phyloP scores from a whole-genome alignment of 1,140 invertebrate species.

The Ceratina japonica region DNA sequence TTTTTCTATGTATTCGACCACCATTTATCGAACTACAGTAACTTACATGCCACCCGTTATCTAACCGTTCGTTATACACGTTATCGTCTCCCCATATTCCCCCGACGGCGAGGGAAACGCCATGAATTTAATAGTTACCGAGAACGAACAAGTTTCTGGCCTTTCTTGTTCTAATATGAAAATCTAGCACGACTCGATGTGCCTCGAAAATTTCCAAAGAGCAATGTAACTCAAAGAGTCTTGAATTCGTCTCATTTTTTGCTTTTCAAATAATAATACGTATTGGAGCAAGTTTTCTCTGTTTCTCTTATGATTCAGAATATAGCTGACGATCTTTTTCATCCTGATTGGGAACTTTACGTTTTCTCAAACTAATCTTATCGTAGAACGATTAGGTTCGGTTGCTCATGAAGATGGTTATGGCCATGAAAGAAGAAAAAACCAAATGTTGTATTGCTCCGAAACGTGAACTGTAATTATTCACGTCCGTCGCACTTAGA shows the following conservation, averaged over 20 bases:
- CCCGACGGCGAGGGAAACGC: conserved; percentile 59
- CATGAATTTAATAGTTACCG: conserved; percentile 65
- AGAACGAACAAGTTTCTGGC: conserved; percentile 7
- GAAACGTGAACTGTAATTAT: conserved; percentile 22
- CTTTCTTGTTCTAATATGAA: neutral
- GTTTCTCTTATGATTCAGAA: too few species aligned
- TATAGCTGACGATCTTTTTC: neutral
- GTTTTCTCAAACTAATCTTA: conserved; percentile 15
- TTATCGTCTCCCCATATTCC: conserved; percentile 60
- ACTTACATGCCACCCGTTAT: conserved; percentile 67
- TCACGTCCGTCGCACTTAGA: neutral
- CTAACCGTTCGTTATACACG: conserved; percentile 65
- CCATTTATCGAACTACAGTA: conserved; percentile 64
- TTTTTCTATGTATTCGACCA: conserved; percentile 40
- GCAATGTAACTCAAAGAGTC: too few species aligned
- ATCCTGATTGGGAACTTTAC: neutral
- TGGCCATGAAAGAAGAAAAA: conserved; percentile 4
- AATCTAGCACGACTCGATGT: neutral
- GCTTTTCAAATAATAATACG: too few species aligned
- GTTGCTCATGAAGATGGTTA: conserved; percentile 34
- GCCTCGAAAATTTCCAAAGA: neutral
- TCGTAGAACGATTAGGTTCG: neutral
- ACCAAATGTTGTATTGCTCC: neutral
- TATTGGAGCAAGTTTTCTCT: too few species aligned
- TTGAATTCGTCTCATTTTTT: too few species aligned